A percentile compares a stretch with the other conserved stretches of the same genome.
Evolutionary conservation across 1,140 invertebrate species (phyloP).

Genomic region (Bombyx mori): ASM3026992v2 NC_085129.1:11207001-11207500

Average conservation of each 20-base stretch:
- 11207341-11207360: conserved; percentile 37
- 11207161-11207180: conserved; percentile 14
- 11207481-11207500: conserved; percentile 18
- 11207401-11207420: conserved; percentile 5
- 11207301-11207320: conserved; percentile 28
- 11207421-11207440: conserved; percentile 18
- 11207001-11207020: too few species aligned
- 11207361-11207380: conserved; percentile 15
- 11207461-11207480: conserved; percentile 28
- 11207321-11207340: conserved; percentile 38
- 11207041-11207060: too few species aligned
- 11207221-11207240: conserved; percentile 64
- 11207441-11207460: conserved; percentile 24
- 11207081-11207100: too few species aligned
- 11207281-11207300: conserved; percentile 45
- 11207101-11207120: too few species aligned
- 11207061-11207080: too few species aligned
- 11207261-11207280: conserved; percentile 33
- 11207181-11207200: conserved; percentile 21
- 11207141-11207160: too few species aligned
- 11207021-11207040: too few species aligned
- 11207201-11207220: conserved; percentile 55
- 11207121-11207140: too few species aligned
- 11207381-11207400: conserved; percentile 4
- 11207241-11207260: conserved; percentile 54